Evolutionary conservation across 1,140 invertebrate species (phyloP).

Genomic region (Cheumatopsyche charites): DNA sequence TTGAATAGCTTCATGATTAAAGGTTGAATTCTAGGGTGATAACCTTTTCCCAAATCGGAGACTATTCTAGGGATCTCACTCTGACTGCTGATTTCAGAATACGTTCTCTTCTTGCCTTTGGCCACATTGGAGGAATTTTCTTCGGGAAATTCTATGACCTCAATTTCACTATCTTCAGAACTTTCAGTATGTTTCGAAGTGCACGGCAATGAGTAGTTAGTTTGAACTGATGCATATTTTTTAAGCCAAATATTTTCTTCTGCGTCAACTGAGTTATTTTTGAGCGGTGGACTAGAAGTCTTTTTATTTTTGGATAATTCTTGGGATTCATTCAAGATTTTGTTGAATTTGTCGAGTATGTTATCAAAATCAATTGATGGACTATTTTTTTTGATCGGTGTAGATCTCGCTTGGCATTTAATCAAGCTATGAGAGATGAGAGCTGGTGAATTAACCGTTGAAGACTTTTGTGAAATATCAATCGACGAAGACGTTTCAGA

Average conservation of each 20-base stretch:
- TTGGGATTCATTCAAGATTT: not conserved
- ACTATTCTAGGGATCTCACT: not conserved
- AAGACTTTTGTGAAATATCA: constrained; percentile 5
- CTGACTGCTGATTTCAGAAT: not conserved
- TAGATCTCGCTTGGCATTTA: no score
- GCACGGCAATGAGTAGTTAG: not conserved
- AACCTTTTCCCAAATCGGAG: not conserved
- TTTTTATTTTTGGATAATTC: not conserved
- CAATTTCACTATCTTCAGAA: not conserved
- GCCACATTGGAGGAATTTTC: not conserved
- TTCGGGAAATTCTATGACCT: not conserved
- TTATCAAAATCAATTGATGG: not conserved
- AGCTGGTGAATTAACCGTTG: not conserved
- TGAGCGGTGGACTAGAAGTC: not conserved
- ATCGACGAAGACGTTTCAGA: not conserved
- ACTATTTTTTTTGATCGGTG: no score
- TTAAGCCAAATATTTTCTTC: not conserved
- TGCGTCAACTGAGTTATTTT: not conserved
- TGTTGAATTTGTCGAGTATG: not conserved
- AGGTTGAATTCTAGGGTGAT: constrained; percentile 9
- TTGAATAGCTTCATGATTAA: constrained; percentile 21
- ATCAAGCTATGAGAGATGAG: constrained; percentile 10
- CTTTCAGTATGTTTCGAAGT: constrained; percentile 3
- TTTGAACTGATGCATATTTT: not conserved
- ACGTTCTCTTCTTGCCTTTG: constrained; percentile 17